Percentiles rank a stretch among this genome's conserved stretches.
phyloP scores from a whole-genome alignment of 2,888 invertebrate genomes.

The Tetragonula carbonaria region DNA sequence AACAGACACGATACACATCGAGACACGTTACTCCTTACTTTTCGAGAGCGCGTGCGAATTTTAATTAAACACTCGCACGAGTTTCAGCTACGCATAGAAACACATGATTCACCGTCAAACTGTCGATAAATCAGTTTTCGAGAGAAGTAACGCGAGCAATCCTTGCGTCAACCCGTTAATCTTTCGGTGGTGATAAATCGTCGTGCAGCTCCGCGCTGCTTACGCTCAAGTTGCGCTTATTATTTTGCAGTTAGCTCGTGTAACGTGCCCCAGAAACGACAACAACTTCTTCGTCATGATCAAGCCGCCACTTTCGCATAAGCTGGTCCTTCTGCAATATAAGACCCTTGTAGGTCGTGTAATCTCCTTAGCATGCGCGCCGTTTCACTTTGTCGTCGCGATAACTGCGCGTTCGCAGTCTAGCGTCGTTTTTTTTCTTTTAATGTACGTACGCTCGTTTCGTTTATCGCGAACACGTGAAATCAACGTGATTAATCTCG shows the following conservation, averaged over 20 bases:
- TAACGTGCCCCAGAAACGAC: slow-evolving; percentile 32
- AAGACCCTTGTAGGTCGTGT: slow-evolving; percentile 39
- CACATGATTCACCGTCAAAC: slow-evolving; percentile 9
- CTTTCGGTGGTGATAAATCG: slow-evolving; percentile 41
- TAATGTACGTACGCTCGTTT: not conserved
- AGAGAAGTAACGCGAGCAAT: slow-evolving; percentile 34
- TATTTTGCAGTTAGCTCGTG: slow-evolving; percentile 29
- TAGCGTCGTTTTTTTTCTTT: not conserved
- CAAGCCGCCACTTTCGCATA: slow-evolving; percentile 2
- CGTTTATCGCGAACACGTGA: not conserved
- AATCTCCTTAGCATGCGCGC: slow-evolving; percentile 30
- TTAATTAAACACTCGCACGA: not conserved
- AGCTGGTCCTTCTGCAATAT: slow-evolving; percentile 36
- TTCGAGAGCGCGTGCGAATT: not conserved
- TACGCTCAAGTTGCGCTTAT: slow-evolving; percentile 46
- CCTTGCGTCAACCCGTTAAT: slow-evolving; percentile 40
- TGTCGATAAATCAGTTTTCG: slow-evolving; percentile 49
- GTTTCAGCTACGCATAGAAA: not conserved
- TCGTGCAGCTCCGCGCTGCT: slow-evolving; percentile 30
- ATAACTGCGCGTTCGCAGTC: not conserved
- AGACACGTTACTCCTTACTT: too few species aligned
- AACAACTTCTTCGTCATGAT: slow-evolving; percentile 53
- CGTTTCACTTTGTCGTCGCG: slow-evolving; percentile 9
- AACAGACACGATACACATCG: too few species aligned
- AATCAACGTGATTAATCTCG: too few species aligned